Conservation (phyloP, 2,888 invertebrate genomes). For the Cyrtodaria siliqua region DNA sequence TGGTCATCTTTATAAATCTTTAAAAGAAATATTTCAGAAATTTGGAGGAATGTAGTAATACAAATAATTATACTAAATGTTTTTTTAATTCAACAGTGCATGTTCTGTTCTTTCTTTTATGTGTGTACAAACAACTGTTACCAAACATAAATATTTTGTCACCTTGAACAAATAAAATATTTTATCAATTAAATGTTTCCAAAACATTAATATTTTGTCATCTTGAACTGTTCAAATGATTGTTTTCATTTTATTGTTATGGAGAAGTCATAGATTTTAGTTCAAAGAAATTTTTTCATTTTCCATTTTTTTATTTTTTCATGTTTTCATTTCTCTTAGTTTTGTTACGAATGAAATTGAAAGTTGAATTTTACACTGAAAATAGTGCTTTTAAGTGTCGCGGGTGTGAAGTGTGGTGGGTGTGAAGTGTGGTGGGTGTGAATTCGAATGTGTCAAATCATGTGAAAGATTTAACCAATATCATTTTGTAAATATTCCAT, state of each 20-base stretch:
- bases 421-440: not conserved
- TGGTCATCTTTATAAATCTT: no score
- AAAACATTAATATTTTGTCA: not conserved
- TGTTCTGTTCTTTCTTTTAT: no score
- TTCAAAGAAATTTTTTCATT: not conserved
- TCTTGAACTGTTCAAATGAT: not conserved
- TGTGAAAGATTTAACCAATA: no score
- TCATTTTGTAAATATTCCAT: no score
- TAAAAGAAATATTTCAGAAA: no score
- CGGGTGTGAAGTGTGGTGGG: not conserved
- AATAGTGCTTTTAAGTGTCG: not conserved
- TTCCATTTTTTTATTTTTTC: not conserved
- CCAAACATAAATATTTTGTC: not conserved
- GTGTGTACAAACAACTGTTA: no score
- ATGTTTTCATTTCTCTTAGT: no score
- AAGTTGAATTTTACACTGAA: conserved; percentile 5
- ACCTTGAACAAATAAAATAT: not conserved
- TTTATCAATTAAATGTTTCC: not conserved
- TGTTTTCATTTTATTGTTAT: no score
- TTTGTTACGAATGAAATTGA: conserved; percentile 10
- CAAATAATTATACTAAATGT: no score
- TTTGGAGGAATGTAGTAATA: no score
- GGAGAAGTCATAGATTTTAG: not conserved
- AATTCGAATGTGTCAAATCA: no score
- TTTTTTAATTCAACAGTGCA: no score